These are phyloP conservation scores for Strigops habroptila DNA, from an alignment of 2,113 vertebrate species.

Conservation along the genomic window DNA sequence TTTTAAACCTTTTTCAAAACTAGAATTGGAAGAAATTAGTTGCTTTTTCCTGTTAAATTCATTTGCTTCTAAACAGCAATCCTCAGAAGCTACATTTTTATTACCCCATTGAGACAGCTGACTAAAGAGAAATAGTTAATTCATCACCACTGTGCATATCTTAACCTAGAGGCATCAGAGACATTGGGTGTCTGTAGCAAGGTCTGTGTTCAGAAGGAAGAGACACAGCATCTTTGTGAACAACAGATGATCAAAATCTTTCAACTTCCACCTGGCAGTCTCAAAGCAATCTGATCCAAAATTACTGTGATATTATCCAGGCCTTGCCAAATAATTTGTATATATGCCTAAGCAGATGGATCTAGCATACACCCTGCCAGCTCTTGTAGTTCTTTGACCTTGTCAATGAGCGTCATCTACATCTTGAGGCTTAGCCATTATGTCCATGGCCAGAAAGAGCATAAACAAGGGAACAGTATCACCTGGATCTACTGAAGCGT, in stretches of 20 bases:
- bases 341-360: conserved; percentile 59
- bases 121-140: not conserved
- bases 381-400: conserved; percentile 23
- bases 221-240: not conserved
- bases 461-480: not conserved
- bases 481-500: not conserved
- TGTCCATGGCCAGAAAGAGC: not conserved
- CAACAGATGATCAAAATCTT: conserved; percentile 36
- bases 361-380: not conserved
- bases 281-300: conserved; percentile 23
- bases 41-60: not conserved
- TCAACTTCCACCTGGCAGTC: conserved; percentile 47
- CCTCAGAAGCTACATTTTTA: not conserved
- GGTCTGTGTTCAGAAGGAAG: not conserved
- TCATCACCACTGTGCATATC: not conserved
- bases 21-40: not conserved
- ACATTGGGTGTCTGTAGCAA: not conserved
- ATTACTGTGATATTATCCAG: not conserved
- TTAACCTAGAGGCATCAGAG: not conserved
- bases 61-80: not conserved
- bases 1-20: not conserved
- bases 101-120: not conserved
- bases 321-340: conserved; percentile 59
- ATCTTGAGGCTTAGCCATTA: not conserved
- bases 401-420: conserved; percentile 1